Conservation (phyloP, 2,797 vertebrate genomes). For the Bucorvus abyssinicus region DNA sequence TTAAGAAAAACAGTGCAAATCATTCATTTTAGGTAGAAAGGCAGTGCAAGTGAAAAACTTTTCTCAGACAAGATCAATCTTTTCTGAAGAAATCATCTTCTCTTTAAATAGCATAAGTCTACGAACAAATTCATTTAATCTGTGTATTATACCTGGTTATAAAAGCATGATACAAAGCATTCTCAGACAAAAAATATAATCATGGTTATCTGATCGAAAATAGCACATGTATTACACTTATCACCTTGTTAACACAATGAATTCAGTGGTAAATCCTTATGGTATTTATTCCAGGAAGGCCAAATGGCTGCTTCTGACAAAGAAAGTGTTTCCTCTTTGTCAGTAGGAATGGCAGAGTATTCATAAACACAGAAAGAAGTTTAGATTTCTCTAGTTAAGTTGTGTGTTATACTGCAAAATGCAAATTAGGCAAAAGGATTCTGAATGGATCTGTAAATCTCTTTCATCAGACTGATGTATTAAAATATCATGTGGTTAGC, state of each 20-base stretch:
- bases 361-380: neutral
- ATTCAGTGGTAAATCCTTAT: neutral
- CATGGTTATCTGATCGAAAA: neutral
- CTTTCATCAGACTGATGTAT: neutral
- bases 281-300: neutral
- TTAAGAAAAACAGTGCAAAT: neutral
- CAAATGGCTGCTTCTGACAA: neutral
- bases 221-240: neutral
- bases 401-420: neutral
- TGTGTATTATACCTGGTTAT: neutral
- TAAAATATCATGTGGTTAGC: neutral
- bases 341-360: neutral
- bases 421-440: neutral
- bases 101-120: neutral
- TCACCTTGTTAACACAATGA: neutral
- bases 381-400: neutral
- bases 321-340: neutral
- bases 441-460: neutral
- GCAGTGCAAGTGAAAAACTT: neutral
- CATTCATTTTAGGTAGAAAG: neutral
- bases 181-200: neutral
- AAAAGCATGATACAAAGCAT: neutral
- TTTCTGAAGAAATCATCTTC: neutral
- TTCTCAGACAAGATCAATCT: neutral
- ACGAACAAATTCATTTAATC: neutral